phyloP scores from a whole-genome alignment of 2,113 vertebrate genomes.

The Rafetus swinhoei region DNA sequence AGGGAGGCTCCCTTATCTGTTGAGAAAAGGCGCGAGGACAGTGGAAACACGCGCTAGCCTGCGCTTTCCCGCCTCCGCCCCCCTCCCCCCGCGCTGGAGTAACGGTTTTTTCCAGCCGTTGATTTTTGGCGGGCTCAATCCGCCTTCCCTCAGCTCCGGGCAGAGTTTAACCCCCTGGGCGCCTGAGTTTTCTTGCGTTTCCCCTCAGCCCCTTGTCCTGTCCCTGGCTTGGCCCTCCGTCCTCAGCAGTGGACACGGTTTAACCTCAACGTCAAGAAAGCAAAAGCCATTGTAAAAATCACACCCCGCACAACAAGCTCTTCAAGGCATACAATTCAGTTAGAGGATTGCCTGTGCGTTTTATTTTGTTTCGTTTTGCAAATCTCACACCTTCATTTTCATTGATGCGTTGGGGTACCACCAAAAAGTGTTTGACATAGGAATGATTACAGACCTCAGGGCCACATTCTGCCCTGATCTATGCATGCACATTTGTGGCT shows the following conservation, averaged over 20 bases:
- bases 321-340: not conserved
- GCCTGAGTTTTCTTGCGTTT: not conserved
- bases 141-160: not conserved
- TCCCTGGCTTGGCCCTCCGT: accelerated
- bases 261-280: not conserved
- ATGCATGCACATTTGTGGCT: not conserved
- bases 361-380: not conserved
- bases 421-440: not conserved
- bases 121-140: constrained; percentile 4
- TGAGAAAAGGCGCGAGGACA: not conserved
- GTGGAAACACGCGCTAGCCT: accelerated
- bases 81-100: not conserved
- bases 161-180: not conserved
- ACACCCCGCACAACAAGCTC: accelerated
- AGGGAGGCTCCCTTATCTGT: not conserved
- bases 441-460: not conserved
- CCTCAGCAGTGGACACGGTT: too few relatives aligned
- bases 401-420: not conserved
- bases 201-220: not conserved
- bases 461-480: not conserved
- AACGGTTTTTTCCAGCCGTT: accelerated
- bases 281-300: not conserved
- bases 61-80: constrained; percentile 15
- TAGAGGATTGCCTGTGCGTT: not conserved
- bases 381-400: not conserved